A percentile compares a stretch with the other conserved stretches of the same genome.
Evolutionary conservation across 2,888 invertebrate species (phyloP).

Genomic region (Microchrysa polita): DNA sequence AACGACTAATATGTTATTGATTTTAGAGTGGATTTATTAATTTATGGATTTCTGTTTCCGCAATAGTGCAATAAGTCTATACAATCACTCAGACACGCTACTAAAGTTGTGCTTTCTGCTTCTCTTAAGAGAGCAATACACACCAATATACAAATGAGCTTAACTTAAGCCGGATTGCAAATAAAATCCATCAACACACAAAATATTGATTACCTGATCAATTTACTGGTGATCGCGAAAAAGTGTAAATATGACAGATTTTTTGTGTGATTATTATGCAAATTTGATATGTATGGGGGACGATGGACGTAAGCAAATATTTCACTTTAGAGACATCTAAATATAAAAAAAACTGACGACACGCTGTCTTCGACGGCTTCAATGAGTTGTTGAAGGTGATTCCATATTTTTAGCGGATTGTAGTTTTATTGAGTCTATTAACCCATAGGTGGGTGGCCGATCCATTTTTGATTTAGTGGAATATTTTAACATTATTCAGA

Average conservation of each 20-base stretch:
- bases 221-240: not conserved
- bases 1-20: conserved; percentile 10
- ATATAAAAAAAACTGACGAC: conserved; percentile 18
- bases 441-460: conserved; percentile 1
- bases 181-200: no score
- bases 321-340: not conserved
- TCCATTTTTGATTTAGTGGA: no score
- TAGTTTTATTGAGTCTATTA: conserved; percentile 10
- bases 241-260: conserved; percentile 23
- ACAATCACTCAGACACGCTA: no score
- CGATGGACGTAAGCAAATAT: conserved; percentile 25
- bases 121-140: no score
- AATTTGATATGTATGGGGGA: conserved; percentile 31
- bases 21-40: no score
- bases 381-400: not conserved
- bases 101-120: no score
- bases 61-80: not conserved
- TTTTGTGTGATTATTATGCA: conserved; percentile 36
- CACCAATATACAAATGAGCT: no score
- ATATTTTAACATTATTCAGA: no score
- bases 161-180: no score
- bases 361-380: conserved; percentile 25
- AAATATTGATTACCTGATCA: not conserved
- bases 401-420: no score
- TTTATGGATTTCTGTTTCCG: not conserved